These are phyloP conservation scores for Zootermopsis nevadensis DNA, from an alignment of 2,888 invertebrate genomes.

Conservation along the genomic window DNA sequence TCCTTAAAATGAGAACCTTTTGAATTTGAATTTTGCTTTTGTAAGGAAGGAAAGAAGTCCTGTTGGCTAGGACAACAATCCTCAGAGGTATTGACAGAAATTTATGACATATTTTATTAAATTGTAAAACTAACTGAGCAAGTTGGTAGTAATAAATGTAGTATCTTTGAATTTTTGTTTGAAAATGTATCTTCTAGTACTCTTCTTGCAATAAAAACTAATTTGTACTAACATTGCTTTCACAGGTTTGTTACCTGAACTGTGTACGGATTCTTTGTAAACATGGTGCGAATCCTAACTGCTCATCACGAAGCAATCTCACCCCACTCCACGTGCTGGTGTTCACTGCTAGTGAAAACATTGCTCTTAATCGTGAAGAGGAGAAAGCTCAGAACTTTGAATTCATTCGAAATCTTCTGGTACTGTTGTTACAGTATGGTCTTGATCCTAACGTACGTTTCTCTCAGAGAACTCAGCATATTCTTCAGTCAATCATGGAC, in stretches of 20 bases:
- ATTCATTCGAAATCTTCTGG: constrained; percentile 76
- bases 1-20: too few species aligned
- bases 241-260: constrained; percentile 76
- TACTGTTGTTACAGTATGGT: constrained; percentile 73
- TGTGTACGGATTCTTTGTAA: constrained; percentile 76
- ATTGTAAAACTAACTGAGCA: too few species aligned
- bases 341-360: constrained; percentile 77
- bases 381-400: constrained; percentile 76
- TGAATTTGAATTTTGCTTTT: too few species aligned
- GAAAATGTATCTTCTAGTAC: too few species aligned
- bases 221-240: constrained; percentile 50
- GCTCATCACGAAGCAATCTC: constrained; percentile 74
- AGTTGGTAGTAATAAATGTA: too few species aligned
- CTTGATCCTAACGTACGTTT: constrained; percentile 73
- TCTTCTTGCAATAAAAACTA: too few species aligned
- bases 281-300: constrained; percentile 80
- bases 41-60: too few species aligned
- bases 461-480: constrained; percentile 73
- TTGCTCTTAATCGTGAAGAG: constrained; percentile 74
- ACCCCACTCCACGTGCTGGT: constrained; percentile 78
- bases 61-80: too few species aligned
- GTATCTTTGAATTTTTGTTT: too few species aligned
- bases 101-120: too few species aligned
- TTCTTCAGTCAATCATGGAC: constrained; percentile 75
- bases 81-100: too few species aligned